Percentiles rank a stretch among this genome's conserved stretches.
phyloP scores from a whole-genome alignment of 2,113 vertebrate genomes.

The Channa argus region DNA sequence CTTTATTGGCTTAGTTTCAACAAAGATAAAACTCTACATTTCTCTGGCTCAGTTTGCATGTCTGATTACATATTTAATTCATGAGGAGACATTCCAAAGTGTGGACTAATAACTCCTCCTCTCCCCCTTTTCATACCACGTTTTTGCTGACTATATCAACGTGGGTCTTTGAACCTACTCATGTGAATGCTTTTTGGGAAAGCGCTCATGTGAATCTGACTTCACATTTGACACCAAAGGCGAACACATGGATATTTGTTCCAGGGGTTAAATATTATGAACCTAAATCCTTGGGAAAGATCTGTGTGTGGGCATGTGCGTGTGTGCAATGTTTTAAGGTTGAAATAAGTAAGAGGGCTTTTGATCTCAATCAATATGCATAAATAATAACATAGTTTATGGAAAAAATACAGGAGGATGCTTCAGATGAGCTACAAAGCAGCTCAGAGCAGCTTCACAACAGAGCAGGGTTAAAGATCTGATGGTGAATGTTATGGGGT shows the following conservation, averaged over 20 bases:
- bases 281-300: slow-evolving; percentile 8
- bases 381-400: slow-evolving; percentile 60
- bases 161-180: slow-evolving; percentile 54
- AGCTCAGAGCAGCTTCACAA: slow-evolving; percentile 16
- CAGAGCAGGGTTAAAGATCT: background rate
- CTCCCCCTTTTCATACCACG: background rate
- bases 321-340: slow-evolving; percentile 5
- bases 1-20: slow-evolving; percentile 40
- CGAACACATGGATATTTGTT: slow-evolving; percentile 38
- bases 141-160: slow-evolving; percentile 50
- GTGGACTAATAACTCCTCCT: slow-evolving; percentile 40
- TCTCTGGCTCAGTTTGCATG: slow-evolving; percentile 64
- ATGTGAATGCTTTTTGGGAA: slow-evolving; percentile 31
- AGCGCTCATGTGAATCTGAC: slow-evolving; percentile 42
- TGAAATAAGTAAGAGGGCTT: slow-evolving; percentile 52
- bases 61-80: slow-evolving; percentile 77
- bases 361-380: slow-evolving; percentile 63
- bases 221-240: slow-evolving; percentile 40
- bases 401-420: slow-evolving; percentile 35
- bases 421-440: slow-evolving; percentile 16
- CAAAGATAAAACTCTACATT: slow-evolving; percentile 51
- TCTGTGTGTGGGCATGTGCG: background rate
- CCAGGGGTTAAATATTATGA: slow-evolving; percentile 11
- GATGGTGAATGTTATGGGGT: background rate
- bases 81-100: slow-evolving; percentile 67